A percentile compares a stretch with the other conserved stretches of the same genome.
These are phyloP conservation scores for Gorsachius goisagi DNA, from an alignment of 2,113 vertebrate genomes.

Conservation along the genomic window DNA sequence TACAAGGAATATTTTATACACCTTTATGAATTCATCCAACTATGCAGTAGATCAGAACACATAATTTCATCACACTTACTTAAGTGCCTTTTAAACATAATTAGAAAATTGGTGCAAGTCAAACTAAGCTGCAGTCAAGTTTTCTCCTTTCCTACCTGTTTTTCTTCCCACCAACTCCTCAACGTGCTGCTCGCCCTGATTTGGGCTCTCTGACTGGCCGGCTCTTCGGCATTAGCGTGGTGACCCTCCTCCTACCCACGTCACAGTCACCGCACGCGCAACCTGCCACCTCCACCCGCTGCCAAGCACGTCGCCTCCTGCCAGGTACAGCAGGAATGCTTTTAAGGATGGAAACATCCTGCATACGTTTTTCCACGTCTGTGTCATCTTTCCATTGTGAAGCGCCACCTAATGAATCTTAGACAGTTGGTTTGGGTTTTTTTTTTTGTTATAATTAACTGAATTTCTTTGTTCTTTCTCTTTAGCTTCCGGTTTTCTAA, in stretches of 20 bases:
- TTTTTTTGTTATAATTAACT: background rate
- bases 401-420: background rate
- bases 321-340: background rate
- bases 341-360: background rate
- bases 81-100: background rate
- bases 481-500: background rate
- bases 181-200: background rate
- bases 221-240: fast-evolving
- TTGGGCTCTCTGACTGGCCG: background rate
- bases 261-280: background rate
- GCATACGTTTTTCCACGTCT: background rate
- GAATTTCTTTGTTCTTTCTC: background rate
- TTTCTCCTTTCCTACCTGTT: background rate
- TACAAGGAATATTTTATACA: conserved; percentile 7
- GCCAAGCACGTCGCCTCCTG: background rate
- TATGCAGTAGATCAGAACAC: background rate
- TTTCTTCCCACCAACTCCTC: background rate
- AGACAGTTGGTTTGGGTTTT: no score
- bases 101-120: background rate
- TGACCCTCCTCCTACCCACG: no score
- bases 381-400: background rate
- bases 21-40: background rate
- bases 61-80: background rate
- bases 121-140: background rate
- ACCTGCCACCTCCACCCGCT: background rate